A percentile compares a stretch with the other conserved stretches of the same genome.
These are phyloP conservation scores for Ormyrus thymus DNA, from an alignment of 2,888 invertebrate genomes.

Conservation along the genomic window DNA sequence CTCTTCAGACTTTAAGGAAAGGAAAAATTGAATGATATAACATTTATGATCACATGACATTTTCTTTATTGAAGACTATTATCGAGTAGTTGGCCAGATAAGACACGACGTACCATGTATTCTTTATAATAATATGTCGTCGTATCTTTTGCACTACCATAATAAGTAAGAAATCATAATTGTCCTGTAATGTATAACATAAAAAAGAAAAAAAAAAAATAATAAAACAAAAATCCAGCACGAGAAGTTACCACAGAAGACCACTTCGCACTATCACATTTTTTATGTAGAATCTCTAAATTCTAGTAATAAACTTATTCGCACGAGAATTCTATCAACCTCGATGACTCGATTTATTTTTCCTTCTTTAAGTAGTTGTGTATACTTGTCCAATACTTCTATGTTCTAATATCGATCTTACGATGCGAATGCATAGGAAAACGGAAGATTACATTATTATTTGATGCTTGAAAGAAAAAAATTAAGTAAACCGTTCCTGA, in stretches of 20 bases:
- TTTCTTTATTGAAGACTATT: constrained; percentile 58
- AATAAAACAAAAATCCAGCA: constrained; percentile 46
- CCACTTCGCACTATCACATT: constrained; percentile 58
- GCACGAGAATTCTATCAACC: constrained; percentile 42
- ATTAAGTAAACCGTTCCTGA: constrained; percentile 50
- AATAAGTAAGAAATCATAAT: constrained; percentile 58
- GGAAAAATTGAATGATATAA: constrained; percentile 13
- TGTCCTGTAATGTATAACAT: constrained; percentile 56
- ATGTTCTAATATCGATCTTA: constrained; percentile 33
- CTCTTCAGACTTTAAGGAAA: neutral
- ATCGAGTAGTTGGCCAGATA: constrained; percentile 58
- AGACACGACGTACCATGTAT: constrained; percentile 53
- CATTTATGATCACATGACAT: constrained; percentile 48
- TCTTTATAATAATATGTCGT: constrained; percentile 42
- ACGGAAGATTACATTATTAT: constrained; percentile 9
- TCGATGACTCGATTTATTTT: constrained; percentile 48
- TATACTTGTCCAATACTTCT: constrained; percentile 43
- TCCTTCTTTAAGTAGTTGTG: constrained; percentile 35
- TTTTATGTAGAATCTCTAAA: constrained; percentile 56
- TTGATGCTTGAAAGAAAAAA: constrained; percentile 30
- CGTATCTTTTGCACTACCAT: constrained; percentile 40
- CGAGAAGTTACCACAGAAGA: constrained; percentile 56
- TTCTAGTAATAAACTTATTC: constrained; percentile 53
- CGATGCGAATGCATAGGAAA: constrained; percentile 6
- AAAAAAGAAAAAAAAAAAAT: constrained; percentile 50